Percentiles rank a stretch among this genome's conserved stretches.
Conservation (phyloP, 2,797 vertebrate species). For the Poliocrania exsul region DNA sequence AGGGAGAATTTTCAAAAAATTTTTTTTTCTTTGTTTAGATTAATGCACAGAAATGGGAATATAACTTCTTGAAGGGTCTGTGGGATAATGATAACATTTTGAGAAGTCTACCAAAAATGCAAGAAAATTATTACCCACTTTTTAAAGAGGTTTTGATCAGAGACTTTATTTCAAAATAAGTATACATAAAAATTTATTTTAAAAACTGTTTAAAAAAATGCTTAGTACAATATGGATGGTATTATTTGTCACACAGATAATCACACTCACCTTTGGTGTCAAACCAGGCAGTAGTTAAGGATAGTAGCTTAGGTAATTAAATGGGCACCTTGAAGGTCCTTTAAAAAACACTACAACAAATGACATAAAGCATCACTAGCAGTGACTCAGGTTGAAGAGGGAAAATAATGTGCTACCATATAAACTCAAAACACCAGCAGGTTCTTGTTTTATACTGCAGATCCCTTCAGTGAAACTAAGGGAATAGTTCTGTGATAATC, state of each 20-base stretch:
- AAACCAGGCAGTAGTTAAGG: neutral
- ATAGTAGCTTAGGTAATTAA: neutral
- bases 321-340: neutral
- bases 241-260: neutral
- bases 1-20: neutral
- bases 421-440: neutral
- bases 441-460: neutral
- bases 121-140: neutral
- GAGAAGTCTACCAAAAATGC: neutral
- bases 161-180: neutral
- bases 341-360: neutral
- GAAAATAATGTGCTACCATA: neutral
- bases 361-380: neutral
- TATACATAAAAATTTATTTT: neutral
- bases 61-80: neutral
- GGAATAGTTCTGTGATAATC: neutral
- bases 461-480: neutral
- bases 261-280: neutral
- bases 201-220: neutral
- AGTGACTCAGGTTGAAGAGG: neutral
- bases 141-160: neutral
- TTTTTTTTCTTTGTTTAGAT: neutral
- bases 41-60: neutral
- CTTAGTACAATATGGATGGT: neutral
- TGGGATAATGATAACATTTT: neutral